phyloP scores from a whole-genome alignment of 1,140 invertebrate genomes.

The Zaprionus lachaisei region DNA sequence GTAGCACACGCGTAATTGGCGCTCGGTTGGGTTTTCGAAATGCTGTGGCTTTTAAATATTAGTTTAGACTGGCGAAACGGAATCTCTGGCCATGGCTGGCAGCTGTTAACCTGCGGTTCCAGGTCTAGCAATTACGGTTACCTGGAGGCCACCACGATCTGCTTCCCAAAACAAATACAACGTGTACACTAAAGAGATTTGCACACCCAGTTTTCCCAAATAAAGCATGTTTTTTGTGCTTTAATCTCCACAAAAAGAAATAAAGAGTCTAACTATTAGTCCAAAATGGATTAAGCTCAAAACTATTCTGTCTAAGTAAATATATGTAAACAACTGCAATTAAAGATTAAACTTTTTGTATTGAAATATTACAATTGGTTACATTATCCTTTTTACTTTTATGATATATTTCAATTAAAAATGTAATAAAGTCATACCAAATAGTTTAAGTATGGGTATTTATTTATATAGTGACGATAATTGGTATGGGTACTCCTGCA shows the following conservation, averaged over 20 bases:
- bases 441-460: not conserved
- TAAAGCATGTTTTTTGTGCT: constrained; percentile 1
- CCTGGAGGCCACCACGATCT: constrained; percentile 16
- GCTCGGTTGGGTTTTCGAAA: constrained; percentile 55
- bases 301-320: not conserved
- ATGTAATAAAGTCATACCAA: not conserved
- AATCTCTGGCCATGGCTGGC: constrained; percentile 34
- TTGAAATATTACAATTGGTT: no score
- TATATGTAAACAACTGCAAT: not conserved
- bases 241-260: not conserved
- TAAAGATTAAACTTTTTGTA: not conserved
- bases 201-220: not conserved
- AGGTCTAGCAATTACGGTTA: constrained; percentile 40
- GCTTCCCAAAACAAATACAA: constrained; percentile 14
- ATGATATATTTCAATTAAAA: not conserved
- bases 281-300: not conserved
- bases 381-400: not conserved
- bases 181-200: not conserved
- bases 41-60: constrained; percentile 64
- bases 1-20: constrained; percentile 63
- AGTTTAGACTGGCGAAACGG: constrained; percentile 32
- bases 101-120: constrained; percentile 40
- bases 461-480: no score
- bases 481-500: no score
- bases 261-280: not conserved